A percentile compares a stretch with the other conserved stretches of the same genome.
Conservation (phyloP, 64 coral and sea anemone genomes). For the Stylophora pistillata region DNA sequence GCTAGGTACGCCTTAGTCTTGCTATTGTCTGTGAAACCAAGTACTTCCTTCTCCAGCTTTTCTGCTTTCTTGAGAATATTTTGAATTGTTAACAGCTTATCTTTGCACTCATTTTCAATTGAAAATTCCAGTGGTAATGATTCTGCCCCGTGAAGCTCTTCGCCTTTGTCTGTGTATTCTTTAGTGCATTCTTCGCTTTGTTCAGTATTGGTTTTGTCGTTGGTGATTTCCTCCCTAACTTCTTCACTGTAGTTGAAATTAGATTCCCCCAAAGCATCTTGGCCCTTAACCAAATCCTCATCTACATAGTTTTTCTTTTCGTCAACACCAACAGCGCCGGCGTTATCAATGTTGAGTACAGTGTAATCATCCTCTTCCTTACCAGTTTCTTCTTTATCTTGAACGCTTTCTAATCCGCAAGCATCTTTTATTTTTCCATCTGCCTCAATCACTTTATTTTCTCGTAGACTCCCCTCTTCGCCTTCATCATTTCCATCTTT, state of each 20-base stretch:
- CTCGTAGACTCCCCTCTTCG: background rate
- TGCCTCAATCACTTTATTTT: background rate
- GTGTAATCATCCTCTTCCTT: background rate
- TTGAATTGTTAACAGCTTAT: conserved; percentile 45
- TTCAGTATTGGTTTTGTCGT: background rate
- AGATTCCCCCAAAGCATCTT: background rate
- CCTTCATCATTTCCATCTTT: conserved; percentile 9
- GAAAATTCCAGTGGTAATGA: background rate
- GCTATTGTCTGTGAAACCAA: conserved; percentile 8
- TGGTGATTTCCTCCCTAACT: background rate
- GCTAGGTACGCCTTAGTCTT: conserved; percentile 65
- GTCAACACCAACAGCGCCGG: background rate
- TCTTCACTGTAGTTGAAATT: background rate
- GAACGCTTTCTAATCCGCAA: background rate
- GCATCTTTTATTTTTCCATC: too few relatives aligned
- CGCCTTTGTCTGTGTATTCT: background rate
- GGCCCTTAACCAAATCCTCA: background rate
- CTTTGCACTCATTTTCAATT: background rate
- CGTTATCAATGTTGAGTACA: too few relatives aligned
- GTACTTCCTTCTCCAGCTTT: conserved; percentile 22
- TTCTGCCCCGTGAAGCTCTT: background rate
- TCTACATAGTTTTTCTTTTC: background rate
- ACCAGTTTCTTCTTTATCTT: background rate
- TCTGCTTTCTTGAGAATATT: conserved; percentile 24
- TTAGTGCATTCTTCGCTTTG: background rate